Evolutionary conservation across 2,888 invertebrate genomes (phyloP).

Genomic region (Griposia aprilina): DNA sequence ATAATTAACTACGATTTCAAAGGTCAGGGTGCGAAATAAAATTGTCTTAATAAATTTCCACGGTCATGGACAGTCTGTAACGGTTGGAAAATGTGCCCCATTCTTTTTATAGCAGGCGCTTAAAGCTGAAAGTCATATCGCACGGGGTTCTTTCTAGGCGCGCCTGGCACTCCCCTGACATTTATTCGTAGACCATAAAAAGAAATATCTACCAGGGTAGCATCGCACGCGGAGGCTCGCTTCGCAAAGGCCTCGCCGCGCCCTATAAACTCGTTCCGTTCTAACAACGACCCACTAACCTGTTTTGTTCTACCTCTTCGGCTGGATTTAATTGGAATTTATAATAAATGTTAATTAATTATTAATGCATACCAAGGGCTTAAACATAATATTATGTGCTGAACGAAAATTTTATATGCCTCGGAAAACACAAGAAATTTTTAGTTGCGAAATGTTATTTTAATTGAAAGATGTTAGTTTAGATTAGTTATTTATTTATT

Average conservation of each 20-base stretch:
- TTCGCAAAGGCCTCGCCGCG: constrained; percentile 87
- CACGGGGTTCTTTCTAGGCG: constrained; percentile 78
- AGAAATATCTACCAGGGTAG: constrained; percentile 88
- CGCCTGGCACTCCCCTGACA: constrained; percentile 88
- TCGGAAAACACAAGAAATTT: no score
- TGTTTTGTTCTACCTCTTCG: constrained; percentile 69
- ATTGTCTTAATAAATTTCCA: constrained; percentile 51
- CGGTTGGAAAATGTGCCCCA: constrained; percentile 65
- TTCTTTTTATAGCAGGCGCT: constrained; percentile 74
- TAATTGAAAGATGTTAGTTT: no score
- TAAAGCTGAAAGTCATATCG: constrained; percentile 80
- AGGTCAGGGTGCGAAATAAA: constrained; percentile 59
- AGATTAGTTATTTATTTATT: no score
- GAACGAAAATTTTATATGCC: neutral
- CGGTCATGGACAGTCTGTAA: constrained; percentile 55
- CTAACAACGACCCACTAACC: constrained; percentile 84
- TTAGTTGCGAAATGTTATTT: no score
- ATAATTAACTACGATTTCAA: constrained; percentile 16
- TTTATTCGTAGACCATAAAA: constrained; percentile 89
- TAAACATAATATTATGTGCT: constrained; percentile 2
- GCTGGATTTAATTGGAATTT: constrained; percentile 50
- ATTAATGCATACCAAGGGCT: neutral
- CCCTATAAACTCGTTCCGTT: constrained; percentile 80
- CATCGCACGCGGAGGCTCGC: constrained; percentile 82
- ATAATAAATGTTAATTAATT: constrained; percentile 8